Evolutionary conservation across 2,888 invertebrate species (phyloP), one percentile per base, ranked within the genome.

Genomic region (Ceriagrion tenellum): DNA sequence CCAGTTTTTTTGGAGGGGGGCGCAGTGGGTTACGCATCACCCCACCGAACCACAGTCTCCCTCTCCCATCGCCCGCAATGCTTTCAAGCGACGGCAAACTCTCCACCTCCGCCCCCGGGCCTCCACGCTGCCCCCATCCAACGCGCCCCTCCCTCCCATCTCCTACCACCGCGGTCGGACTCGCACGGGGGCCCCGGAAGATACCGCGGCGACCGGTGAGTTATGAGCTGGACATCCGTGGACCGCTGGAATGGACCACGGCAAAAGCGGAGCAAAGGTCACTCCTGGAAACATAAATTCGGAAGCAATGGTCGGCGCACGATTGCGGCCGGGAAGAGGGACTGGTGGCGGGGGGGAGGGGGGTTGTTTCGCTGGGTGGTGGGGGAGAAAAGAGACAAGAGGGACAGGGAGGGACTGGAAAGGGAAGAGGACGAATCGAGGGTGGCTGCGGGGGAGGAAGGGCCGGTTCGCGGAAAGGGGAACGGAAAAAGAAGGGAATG

Each of bases 201-300:
- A 69, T 69, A 69, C 69, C 93, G n/a, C 47, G 81, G 35, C 93
- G 69, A 26, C 93, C 93, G 47, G 93, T 93, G 93, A 93, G 93
- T 93, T 93, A 93, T 93, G 93, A 93, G 93, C 93, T 93, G 93
- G 93, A 93, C 93, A 93, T 93, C 93, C 93, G 93, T 74, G 93
- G 93, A 93, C 93, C 93, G 69, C 93, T 74, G 69, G 69, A 63
- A 93, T 74, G 93, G 91, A 91, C 91, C 91, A 35, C 63, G 91
- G 91, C 91, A 40, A 69, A 91, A 91, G 91, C 59, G 93, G 93
- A 69, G 47, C 93, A 93, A 93, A 93, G 93, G 93, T 93, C 93
- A 93, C 69, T 63, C 93, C 16, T 30, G 69, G 93, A 69, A 93
- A 93, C 93, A 93, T 93, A 93, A 93, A 93, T 93, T 93, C 93